Evolutionary conservation across 2,888 invertebrate genomes (phyloP), one percentile per base, ranked within the genome.

Genomic region (Cheiracanthium punctorium): DNA sequence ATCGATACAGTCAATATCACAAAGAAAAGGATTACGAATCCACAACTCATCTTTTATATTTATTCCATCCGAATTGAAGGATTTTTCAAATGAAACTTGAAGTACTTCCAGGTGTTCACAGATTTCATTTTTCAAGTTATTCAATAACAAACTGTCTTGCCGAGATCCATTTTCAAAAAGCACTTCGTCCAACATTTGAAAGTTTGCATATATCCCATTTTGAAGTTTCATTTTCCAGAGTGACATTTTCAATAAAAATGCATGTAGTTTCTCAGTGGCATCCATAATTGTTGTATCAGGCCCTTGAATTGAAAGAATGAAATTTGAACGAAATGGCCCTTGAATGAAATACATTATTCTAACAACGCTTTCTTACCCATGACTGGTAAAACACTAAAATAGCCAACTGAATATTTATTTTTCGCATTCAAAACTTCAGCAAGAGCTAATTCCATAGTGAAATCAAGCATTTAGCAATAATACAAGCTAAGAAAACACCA

Each of bases 371-470:
- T 70, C 70, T 70, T 70, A 70, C 70, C 70, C 70, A 70, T 70
- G 70, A 70, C 70, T 70, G 70, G 70, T 70, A 70, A 70, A 70
- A 70, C 37, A 70, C 37, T 70, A 70, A 70, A 70, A 70, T 70
- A 70, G 70, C 70, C 70, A 70, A 70, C 70, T 70, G 70, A 70
- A 70, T 70, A 70, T 70, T 70, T 70, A 70, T 70, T 70, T 70
- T 70, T 70, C 70, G 70, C 37, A 70, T 70, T 70, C 70, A 70
- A 70, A 70, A 70, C 70, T 70, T 70, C 70, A 33, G 70, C 70
- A 70, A 70, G 70, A 70, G 70, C 70, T 70, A 70, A 70, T 70
- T 70, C 70, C 70, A 70, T 70, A 70, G 70, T 70, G 70, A 70
- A 70, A 70, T 70, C 70, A 70, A 33, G 70, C 70, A n/a, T n/a